Base-by-base conservation (phyloP, 2,113 vertebrate genomes). In the Psittacara wagleri region DNA sequence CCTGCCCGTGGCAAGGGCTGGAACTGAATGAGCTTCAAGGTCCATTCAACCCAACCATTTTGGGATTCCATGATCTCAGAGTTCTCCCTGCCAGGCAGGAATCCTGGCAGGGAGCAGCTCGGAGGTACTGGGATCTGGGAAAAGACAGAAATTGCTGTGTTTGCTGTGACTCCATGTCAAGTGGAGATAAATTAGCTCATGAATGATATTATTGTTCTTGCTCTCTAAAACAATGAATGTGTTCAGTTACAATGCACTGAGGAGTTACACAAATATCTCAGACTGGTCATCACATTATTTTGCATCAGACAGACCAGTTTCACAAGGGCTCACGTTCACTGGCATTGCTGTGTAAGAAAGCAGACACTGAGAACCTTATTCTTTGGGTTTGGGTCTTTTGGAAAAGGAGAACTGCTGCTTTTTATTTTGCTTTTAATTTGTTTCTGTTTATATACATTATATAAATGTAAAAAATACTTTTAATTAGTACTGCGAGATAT, bases 261-360 rank as follows among this genome's bases (percentile, higher is more conserved):
- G 41, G 39, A 48, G 46, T 13, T 14, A 11, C 20, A 9, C 12
- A 10, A 7, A 1, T 10, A 15, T 3, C 41, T 48, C 39, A 4
- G 15, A 2, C 14, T 10, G 23, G 4, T 4, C 24, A 44, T 31
- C 9, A 1, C 1, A 0, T 12, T 17, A 15, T 7, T 77, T 31
- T 43, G 4, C 17, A 4, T 8, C 11, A 2, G 31, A 8, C 3
- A 37, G 23, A 37, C 13, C 57, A 13, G 3, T 7, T 44, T 17
- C 33, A 7, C 1, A 1, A 8, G 7, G 2, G 1, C 70, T 46
- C 37, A 3, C 10, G 0, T 10, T 2, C 6, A 1, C 17, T 59
- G 33, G 17, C 2, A 4, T 2, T 25, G 9, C 61, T n/a, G 25
- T 3, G 46, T 3, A 19, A 5, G 8, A 5, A 14, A 10, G 51